phyloP scores from a whole-genome alignment of 1,140 invertebrate genomes.

The Paralvinella palmiformis region DNA sequence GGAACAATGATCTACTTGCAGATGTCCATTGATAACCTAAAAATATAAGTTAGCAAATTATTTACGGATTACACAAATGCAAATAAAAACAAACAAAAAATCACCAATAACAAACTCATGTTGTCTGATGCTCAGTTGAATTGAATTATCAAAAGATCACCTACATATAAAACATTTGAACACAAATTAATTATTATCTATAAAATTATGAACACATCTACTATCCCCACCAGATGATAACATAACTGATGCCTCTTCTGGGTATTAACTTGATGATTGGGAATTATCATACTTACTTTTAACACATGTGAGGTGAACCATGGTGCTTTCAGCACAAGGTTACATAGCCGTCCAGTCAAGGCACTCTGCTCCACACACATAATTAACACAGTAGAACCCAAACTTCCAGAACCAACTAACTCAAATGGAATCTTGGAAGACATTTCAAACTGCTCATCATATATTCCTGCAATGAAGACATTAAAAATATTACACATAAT shows the following conservation, averaged over 20 bases:
- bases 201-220: too few species aligned
- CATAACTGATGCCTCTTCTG: too few species aligned
- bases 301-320: slow-evolving; percentile 43
- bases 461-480: slow-evolving; percentile 24
- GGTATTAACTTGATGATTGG: too few species aligned
- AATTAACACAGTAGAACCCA: slow-evolving; percentile 38
- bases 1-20: slow-evolving; percentile 43
- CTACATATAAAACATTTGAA: too few species aligned
- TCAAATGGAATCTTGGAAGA: slow-evolving; percentile 41
- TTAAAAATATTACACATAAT: background rate
- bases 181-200: too few species aligned
- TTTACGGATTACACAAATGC: too few species aligned
- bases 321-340: slow-evolving; percentile 37
- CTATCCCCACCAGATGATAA: too few species aligned
- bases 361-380: slow-evolving; percentile 39
- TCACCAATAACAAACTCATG: too few species aligned
- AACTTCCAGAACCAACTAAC: slow-evolving; percentile 35
- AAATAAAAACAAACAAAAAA: too few species aligned
- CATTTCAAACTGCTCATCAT: slow-evolving; percentile 44
- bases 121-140: too few species aligned
- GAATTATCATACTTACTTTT: slow-evolving; percentile 32
- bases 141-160: too few species aligned
- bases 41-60: slow-evolving; percentile 8
- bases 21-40: slow-evolving; percentile 33
- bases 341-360: slow-evolving; percentile 33